phyloP scores from a whole-genome alignment of 2,888 invertebrate genomes.

The Sepioteuthis lessoniana region DNA sequence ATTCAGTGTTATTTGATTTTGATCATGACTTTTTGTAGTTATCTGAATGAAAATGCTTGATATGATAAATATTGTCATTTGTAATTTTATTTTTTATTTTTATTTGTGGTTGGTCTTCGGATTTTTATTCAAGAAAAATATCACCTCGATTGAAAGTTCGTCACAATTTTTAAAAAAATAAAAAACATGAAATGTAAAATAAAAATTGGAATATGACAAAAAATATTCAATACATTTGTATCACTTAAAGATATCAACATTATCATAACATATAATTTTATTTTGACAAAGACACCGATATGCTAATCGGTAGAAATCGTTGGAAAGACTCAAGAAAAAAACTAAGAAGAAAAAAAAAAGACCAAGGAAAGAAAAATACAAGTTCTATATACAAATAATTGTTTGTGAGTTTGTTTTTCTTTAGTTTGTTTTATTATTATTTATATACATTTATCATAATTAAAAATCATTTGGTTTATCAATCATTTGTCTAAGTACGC shows the following conservation, averaged over 20 bases:
- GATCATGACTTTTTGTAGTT: no score
- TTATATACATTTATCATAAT: not conserved
- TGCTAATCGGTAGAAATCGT: not conserved
- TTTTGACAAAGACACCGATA: not conserved
- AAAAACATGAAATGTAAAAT: not conserved
- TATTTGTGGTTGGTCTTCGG: not conserved
- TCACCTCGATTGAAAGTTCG: slow-evolving; percentile 6
- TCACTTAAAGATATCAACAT: not conserved
- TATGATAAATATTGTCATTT: not conserved
- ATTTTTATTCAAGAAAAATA: not conserved
- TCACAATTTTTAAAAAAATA: not conserved
- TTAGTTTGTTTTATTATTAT: not conserved
- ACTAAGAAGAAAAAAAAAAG: not conserved
- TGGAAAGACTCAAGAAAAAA: not conserved
- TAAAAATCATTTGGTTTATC: not conserved
- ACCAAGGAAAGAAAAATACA: not conserved
- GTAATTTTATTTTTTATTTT: no score
- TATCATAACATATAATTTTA: not conserved
- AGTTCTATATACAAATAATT: not conserved
- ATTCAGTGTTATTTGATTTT: not conserved
- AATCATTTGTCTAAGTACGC: not conserved
- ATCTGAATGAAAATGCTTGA: not conserved
- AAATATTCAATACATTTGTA: not conserved
- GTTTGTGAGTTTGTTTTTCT: not conserved
- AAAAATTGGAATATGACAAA: not conserved